phyloP scores from a whole-genome alignment of 2,888 invertebrate genomes.

The Thymelicus lineola region DNA sequence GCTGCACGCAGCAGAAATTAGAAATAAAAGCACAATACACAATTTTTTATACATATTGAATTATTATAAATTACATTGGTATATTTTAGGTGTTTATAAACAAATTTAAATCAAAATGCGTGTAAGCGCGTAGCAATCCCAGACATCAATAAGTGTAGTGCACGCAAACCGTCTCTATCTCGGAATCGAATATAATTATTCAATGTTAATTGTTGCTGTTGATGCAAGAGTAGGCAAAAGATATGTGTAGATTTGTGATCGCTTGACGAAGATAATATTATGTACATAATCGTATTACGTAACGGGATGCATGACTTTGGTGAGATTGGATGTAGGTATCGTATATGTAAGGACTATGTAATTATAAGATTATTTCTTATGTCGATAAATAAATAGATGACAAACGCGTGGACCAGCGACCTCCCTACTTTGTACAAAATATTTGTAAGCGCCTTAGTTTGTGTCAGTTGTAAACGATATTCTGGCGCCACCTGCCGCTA shows the following conservation, averaged over 20 bases:
- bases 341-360: too few relatives aligned
- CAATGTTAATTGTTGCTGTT: background rate
- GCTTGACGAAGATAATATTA: conserved; percentile 3
- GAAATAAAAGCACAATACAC: conserved; percentile 43
- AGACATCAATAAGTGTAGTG: conserved; percentile 45
- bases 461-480: too few relatives aligned
- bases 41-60: conserved; percentile 27
- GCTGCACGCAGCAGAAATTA: conserved; percentile 36
- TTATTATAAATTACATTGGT: conserved; percentile 20
- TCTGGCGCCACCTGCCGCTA: too few relatives aligned
- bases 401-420: too few relatives aligned
- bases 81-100: conserved; percentile 41
- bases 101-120: conserved; percentile 41
- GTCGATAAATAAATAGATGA: too few relatives aligned
- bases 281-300: conserved; percentile 32
- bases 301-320: conserved; percentile 1
- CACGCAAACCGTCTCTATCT: conserved; percentile 45
- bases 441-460: too few relatives aligned
- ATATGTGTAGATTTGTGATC: conserved; percentile 34
- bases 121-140: conserved; percentile 47
- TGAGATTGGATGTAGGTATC: too few relatives aligned
- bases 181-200: conserved; percentile 35
- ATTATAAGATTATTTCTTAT: too few relatives aligned
- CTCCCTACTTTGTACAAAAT: too few relatives aligned
- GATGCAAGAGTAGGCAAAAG: conserved; percentile 38